Evolutionary conservation across 2,113 vertebrate genomes (phyloP), one percentile per base, ranked within the genome.

Genomic region (Caranx melampygus): DNA sequence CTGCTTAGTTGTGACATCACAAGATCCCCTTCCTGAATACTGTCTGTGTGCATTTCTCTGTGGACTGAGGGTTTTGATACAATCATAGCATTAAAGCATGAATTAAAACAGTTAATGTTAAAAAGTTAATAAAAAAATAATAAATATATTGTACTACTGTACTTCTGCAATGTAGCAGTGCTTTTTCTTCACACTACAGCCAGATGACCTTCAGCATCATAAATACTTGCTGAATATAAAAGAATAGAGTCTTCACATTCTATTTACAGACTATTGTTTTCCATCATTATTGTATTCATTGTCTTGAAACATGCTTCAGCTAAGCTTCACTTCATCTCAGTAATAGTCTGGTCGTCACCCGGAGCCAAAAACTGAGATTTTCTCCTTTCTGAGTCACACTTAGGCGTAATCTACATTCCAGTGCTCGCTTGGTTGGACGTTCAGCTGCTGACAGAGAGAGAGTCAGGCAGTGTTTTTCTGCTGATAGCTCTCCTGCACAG

Each of bases 401-500:
- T 72, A 16, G 80, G 44, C 40, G 20, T 74, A 55, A 79, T 85
- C 71, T 78, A n/a, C 71, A 78, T 84, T 87, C 77, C 82, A 55
- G 37, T 18, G 40, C 78, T 82, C 18, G 77, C 84, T 65, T 5
- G 65, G 68, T 67, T 72, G 60, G 68, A 71, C 81, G 3, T 72
- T 77, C 83, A 79, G 87, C 81, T 84, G 44, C 72, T 84, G 88
- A 83, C 55, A n/a, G 40, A 6, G 80, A 65, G 65, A 67, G 69
- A 81, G 59, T 68, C 52, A 65, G 66, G 16, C 37, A 6, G 45
- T 72, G 67, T 84, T 75, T 83, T 81, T 49, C 72, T 82, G 70
- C 78, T 78, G 86, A 92, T 75, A 84, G 69, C 78, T 84, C 75
- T 55, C 65, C 88, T 63, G 76, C 87, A 78, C 76, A 37, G 67